Percentiles rank a stretch among this genome's conserved stretches.
These are phyloP conservation scores for Lagenorhynchus albirostris DNA, from an alignment of 2,113 vertebrate species.

Conservation along the genomic window DNA sequence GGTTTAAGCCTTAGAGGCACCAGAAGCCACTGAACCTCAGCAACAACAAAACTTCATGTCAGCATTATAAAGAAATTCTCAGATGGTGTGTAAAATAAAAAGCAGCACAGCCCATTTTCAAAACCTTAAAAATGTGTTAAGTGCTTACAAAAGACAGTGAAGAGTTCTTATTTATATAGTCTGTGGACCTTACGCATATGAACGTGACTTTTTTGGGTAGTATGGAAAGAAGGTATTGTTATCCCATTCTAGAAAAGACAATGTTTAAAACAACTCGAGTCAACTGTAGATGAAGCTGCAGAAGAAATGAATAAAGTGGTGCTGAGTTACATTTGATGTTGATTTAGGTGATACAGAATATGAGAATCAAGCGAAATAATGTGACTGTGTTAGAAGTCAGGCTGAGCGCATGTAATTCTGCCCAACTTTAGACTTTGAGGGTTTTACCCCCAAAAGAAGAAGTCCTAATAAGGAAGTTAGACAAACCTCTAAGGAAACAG, in stretches of 20 bases:
- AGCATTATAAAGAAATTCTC: neutral
- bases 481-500: neutral
- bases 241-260: neutral
- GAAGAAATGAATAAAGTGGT: neutral
- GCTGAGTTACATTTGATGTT: neutral
- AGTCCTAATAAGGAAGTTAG: neutral
- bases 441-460: neutral
- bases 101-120: neutral
- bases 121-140: neutral
- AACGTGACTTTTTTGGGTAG: neutral
- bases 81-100: neutral
- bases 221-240: neutral
- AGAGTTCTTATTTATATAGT: neutral
- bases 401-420: neutral
- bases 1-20: neutral
- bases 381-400: neutral
- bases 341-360: neutral
- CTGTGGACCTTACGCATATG: neutral
- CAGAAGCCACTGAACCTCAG: neutral
- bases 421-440: neutral
- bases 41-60: neutral
- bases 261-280: neutral
- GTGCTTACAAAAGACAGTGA: neutral
- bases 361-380: neutral
- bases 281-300: neutral